phyloP scores from a whole-genome alignment of 2,888 invertebrate genomes.

The Drosophila mettleri region DNA sequence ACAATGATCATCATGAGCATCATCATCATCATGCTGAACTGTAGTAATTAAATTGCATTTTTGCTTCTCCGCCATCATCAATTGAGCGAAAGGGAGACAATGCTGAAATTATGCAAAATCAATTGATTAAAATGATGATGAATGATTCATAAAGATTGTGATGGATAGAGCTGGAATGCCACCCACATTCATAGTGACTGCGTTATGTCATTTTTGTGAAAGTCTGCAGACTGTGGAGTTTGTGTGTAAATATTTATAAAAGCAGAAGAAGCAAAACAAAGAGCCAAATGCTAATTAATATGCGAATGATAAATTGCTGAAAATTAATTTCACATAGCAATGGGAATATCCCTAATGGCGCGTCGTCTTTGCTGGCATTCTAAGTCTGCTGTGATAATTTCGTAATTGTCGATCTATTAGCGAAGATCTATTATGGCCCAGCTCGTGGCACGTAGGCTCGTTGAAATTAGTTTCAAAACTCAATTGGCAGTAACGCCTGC shows the following conservation, averaged over 20 bases:
- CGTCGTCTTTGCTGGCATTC: neutral
- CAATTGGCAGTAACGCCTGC: conserved; percentile 55
- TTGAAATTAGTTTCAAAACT: conserved; percentile 46
- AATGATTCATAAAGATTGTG: conserved; percentile 31
- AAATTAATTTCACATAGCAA: conserved; percentile 2
- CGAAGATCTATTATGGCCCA: conserved; percentile 17
- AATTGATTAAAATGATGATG: conserved; percentile 52
- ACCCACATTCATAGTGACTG: conserved; percentile 36
- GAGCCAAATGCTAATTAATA: conserved; percentile 18
- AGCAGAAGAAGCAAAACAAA: neutral
- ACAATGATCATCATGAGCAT: conserved; percentile 2
- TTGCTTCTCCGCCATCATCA: conserved; percentile 25
- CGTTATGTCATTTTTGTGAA: conserved; percentile 43
- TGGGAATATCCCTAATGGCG: neutral
- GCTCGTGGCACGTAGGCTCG: conserved; percentile 4
- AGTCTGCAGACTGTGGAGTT: conserved; percentile 27
- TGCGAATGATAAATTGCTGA: conserved; percentile 1
- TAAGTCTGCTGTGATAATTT: neutral
- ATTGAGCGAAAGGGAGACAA: conserved; percentile 20
- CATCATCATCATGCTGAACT: conserved; percentile 13
- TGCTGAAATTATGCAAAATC: conserved; percentile 45
- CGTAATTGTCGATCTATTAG: conserved; percentile 32
- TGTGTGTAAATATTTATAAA: conserved; percentile 4
- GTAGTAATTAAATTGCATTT: conserved; percentile 59
- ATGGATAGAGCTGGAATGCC: conserved; percentile 27